phyloP scores from a whole-genome alignment of 2,888 invertebrate genomes.

The Thecophora atra region DNA sequence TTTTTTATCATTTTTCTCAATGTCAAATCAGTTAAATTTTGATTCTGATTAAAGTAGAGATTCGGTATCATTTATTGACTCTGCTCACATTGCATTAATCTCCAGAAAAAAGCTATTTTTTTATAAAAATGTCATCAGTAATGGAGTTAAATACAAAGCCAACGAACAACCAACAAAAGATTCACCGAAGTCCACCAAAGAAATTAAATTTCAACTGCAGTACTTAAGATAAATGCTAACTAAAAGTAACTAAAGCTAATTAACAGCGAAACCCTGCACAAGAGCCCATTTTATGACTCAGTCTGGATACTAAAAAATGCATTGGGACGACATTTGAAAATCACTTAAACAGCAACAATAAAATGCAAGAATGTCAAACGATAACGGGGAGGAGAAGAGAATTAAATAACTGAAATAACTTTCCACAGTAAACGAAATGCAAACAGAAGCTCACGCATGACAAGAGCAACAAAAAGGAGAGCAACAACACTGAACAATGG shows the following conservation, averaged over 20 bases:
- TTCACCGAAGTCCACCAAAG: background rate
- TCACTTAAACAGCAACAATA: conserved; percentile 9
- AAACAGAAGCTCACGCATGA: conserved; percentile 20
- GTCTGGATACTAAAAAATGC: background rate
- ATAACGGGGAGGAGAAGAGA: background rate
- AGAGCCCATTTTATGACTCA: conserved; percentile 16
- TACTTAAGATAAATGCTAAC: background rate
- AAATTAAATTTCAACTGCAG: background rate
- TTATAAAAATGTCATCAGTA: background rate
- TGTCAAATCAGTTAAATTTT: no score
- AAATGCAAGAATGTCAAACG: background rate
- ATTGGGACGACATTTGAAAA: conserved; percentile 10
- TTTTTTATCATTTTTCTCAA: no score
- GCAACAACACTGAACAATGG: background rate
- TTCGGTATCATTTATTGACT: background rate
- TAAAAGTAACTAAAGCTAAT: conserved; percentile 8
- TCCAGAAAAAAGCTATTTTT: background rate
- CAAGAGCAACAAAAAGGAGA: background rate
- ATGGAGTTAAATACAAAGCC: background rate
- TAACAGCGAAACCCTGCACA: background rate
- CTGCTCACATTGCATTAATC: background rate
- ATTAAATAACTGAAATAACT: background rate
- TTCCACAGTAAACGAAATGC: background rate
- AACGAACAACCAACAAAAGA: background rate
- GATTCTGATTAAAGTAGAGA: no score